These are phyloP conservation scores for Chionis minor DNA, from an alignment of 2,113 vertebrate species.

Conservation along the genomic window DNA sequence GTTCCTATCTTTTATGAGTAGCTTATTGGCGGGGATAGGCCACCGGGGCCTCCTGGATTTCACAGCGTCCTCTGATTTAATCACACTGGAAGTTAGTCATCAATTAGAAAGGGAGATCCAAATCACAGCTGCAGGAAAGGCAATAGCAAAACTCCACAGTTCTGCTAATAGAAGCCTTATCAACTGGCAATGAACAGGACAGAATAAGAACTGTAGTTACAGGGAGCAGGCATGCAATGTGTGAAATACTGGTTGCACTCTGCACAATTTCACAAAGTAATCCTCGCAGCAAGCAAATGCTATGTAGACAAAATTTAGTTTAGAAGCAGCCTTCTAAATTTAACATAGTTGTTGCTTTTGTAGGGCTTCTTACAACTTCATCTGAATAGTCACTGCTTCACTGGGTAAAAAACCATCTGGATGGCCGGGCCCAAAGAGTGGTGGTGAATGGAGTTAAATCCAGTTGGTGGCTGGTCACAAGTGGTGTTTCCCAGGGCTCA, in stretches of 20 bases:
- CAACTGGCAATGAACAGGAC: background rate
- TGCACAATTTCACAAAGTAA: background rate
- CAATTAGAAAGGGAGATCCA: constrained; percentile 41
- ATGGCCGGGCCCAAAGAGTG: no score
- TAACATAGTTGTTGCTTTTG: background rate
- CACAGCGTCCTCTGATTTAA: constrained; percentile 57
- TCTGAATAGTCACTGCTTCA: background rate
- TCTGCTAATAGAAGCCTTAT: background rate
- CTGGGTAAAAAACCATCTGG: no score
- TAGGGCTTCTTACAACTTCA: background rate
- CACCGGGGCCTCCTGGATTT: background rate
- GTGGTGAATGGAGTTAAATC: no score
- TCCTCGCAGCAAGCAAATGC: background rate
- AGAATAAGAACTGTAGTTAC: background rate
- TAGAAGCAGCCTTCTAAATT: background rate
- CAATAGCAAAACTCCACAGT: background rate
- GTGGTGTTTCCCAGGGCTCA: no score
- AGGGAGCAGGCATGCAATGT: background rate
- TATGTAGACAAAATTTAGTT: background rate
- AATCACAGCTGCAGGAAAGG: constrained; percentile 56
- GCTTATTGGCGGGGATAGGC: background rate
- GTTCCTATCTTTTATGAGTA: background rate
- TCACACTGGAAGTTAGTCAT: constrained; percentile 54
- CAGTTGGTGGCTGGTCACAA: no score
- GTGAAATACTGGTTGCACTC: background rate